These are phyloP conservation scores for Thera britannica DNA, from an alignment of 2,888 invertebrate species.

Conservation along the genomic window DNA sequence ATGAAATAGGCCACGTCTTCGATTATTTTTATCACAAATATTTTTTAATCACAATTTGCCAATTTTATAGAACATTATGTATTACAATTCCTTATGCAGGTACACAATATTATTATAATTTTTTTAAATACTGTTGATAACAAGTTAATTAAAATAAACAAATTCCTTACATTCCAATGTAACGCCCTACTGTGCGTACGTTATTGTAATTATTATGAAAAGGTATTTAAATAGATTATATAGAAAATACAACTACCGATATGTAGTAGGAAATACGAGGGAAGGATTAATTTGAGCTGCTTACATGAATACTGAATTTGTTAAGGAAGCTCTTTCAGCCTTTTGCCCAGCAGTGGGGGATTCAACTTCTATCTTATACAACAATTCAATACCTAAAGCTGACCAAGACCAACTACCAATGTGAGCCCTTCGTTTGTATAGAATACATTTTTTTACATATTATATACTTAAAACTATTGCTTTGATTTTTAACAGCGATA, in stretches of 20 bases:
- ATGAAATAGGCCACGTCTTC: slow-evolving; percentile 72
- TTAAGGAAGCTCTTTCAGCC: neutral
- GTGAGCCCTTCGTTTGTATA: neutral
- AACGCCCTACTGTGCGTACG: slow-evolving; percentile 22
- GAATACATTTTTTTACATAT: too few species aligned
- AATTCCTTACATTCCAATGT: neutral
- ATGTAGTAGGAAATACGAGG: slow-evolving; percentile 29
- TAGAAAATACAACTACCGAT: slow-evolving; percentile 32
- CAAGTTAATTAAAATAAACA: neutral
- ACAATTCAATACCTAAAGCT: neutral
- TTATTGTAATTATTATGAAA: slow-evolving; percentile 18
- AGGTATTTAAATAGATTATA: slow-evolving; percentile 8
- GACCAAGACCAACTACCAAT: too few species aligned
- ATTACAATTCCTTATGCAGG: slow-evolving; percentile 27
- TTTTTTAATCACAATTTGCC: slow-evolving; percentile 63
- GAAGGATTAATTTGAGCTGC: slow-evolving; percentile 18
- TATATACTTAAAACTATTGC: too few species aligned
- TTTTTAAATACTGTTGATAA: slow-evolving; percentile 13
- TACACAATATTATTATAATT: slow-evolving; percentile 7
- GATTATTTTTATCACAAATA: slow-evolving; percentile 68
- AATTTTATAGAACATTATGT: slow-evolving; percentile 29
- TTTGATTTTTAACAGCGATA: too few species aligned
- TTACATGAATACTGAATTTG: neutral
- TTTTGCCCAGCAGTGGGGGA: slow-evolving; percentile 1
- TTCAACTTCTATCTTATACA: neutral